phyloP scores from a whole-genome alignment of 64 coral and sea anemone species.

The Pocillopora verrucosa region DNA sequence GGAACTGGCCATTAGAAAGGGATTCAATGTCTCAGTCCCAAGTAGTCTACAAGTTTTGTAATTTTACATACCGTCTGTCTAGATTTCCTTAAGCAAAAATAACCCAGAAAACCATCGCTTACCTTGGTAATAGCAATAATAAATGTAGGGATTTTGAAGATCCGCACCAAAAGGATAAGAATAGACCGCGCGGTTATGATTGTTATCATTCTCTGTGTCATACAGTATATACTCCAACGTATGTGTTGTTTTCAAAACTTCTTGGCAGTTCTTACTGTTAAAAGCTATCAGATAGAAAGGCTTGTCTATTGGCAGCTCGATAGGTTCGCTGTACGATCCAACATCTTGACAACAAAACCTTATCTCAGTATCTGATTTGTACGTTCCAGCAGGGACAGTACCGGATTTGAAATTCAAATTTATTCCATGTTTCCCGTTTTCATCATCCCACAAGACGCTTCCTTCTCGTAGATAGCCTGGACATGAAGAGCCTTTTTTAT shows the following conservation, averaged over 20 bases:
- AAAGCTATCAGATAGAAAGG: conserved; percentile 68
- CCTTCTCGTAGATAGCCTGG: conserved; percentile 39
- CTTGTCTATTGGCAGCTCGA: conserved; percentile 48
- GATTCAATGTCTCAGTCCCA: too few species aligned
- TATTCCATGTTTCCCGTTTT: conserved; percentile 1
- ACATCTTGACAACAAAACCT: conserved; percentile 55
- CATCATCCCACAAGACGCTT: conserved; percentile 65
- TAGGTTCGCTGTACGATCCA: conserved; percentile 32
- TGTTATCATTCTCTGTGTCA: conserved; percentile 20
- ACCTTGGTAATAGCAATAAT: conserved; percentile 71
- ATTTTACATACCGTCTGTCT: too few species aligned
- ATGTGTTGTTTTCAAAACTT: conserved; percentile 49
- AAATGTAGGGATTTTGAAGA: conserved; percentile 16
- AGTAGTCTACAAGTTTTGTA: too few species aligned
- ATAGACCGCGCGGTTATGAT: background rate
- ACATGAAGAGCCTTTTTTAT: conserved; percentile 51
- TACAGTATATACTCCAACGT: conserved; percentile 62
- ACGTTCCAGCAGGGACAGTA: conserved; percentile 38
- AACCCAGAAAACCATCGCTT: background rate
- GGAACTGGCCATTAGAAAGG: background rate
- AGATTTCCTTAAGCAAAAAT: background rate
- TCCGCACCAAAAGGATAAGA: background rate
- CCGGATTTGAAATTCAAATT: conserved; percentile 2
- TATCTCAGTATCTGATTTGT: conserved; percentile 56
- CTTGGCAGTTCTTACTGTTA: conserved; percentile 42